Base-by-base conservation (phyloP, 2,888 invertebrate genomes). In the Napeogenes sylphis region DNA sequence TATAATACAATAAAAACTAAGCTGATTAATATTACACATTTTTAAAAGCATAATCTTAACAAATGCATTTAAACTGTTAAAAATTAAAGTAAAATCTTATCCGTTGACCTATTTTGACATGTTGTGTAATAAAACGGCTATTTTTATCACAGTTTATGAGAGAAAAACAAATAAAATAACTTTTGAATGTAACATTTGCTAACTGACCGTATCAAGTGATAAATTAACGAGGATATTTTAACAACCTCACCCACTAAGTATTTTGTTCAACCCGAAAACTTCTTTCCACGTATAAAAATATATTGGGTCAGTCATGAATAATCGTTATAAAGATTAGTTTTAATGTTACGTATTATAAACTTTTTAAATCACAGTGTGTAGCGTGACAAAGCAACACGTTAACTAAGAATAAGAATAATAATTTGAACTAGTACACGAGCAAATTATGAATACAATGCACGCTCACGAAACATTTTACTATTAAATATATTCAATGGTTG, bases 351-450 rank as follows among this genome's bases (percentile, higher is more conserved):
- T 59, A 59, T 54, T 54, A 59, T 32, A 45, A 14, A 45, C 45
- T 45, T 54, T 61, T 61, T 61, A 4, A 56, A 65, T 59, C 56
- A 54, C 51, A 56, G 54, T 56, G 55, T 56, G 58, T 67, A 53
- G 64, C 67, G 67, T 67, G 64, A 60, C 62, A 62, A 64, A 56
- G 54, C 55, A 56, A 56, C 67, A 64, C 62, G 56, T 62, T 51
- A 59, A 62, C 62, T 57, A 66, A 59, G 59, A 58, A 58, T 62
- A 64, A 59, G 62, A 60, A 64, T 59, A 65, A 58, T 60, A 64
- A 62, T 55, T 61, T 45, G 62, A 57, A 55, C 45, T 6, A 63
- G 32, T 53, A 56, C 42, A 62, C 54, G 59, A 45, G 57, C 51
- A 45, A 55, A 54, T 64, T 64, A 60, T 59, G 55, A 64, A 66